Base-by-base conservation (phyloP, 1,140 invertebrate genomes). In the Drosophila lini region DNA sequence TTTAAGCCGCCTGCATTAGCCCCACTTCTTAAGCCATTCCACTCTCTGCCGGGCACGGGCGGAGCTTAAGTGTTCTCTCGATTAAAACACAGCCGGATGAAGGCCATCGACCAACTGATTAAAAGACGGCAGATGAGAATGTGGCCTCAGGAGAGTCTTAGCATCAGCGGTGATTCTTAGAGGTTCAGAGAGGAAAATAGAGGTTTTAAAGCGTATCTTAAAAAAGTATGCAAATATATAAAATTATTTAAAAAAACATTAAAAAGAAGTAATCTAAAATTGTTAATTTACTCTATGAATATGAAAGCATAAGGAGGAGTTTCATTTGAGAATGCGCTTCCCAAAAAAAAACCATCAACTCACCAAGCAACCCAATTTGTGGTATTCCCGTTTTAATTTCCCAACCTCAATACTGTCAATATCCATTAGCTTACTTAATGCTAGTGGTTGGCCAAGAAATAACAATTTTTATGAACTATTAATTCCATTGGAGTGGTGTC, bases 401-500 rank as follows among this genome's bases (percentile, higher is more conserved):
- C 1, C 31, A 36, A 47, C 61, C 55, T 42, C 10, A 31, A 64
- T 48, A 48, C 32, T 44, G 28, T 10, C 73, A 67, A 53, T 57
- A 42, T 64, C 70, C 74, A 76, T 76, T 76, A 67, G 62, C 55
- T 32, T 42, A 56, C 40, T 45, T 57, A 75, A 57, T 74, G 22
- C 52, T 47, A 28, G 9, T 41, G 40, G 13, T 59, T 41, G 22
- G 36, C 19, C 60, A n/a, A 6, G 16, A 40, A 56, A 64, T 22
- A 69, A 42, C 74, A 47, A 62, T 59, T 69, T 85, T 85, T 85
- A 85, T 85, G 76, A 80, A 63, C 81, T 70, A 64, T 69, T 77
- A 70, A 77, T 77, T 77, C 52, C 32, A 34, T 40, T 56, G 15
- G 22, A 65, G 53, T 38, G 36, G 5, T 56, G 55, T 68, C n/a